Conservation (phyloP, 1,140 invertebrate species). For the Lucilia cuprina region DNA sequence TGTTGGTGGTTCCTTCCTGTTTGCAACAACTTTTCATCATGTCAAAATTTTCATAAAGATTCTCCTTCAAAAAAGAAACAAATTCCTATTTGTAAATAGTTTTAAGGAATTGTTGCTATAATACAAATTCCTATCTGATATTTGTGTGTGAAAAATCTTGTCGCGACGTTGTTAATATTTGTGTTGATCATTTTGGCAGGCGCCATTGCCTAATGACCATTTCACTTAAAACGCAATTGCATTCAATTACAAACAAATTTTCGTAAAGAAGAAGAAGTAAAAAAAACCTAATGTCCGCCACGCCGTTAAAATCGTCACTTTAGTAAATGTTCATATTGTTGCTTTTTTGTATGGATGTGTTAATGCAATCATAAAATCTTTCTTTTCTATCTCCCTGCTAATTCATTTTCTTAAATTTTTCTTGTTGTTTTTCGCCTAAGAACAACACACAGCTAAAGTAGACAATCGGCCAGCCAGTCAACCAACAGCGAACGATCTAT, state of each 20-base stretch:
- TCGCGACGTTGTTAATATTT: conserved; percentile 29
- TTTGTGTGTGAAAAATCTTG: conserved; percentile 37
- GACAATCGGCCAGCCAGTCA: neutral
- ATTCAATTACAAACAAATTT: neutral
- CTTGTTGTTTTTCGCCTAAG: neutral
- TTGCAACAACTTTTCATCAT: neutral
- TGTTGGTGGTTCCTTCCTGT: neutral
- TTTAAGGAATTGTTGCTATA: neutral
- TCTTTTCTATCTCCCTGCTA: neutral
- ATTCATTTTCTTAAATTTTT: neutral
- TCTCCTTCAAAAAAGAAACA: neutral
- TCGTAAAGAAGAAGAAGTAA: neutral
- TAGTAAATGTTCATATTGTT: neutral
- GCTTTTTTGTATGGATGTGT: conserved; percentile 26
- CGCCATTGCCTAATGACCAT: conserved; percentile 26
- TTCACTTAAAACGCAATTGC: conserved; percentile 23
- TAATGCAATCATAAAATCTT: conserved; percentile 33
- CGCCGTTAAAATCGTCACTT: neutral
- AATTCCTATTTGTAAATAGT: neutral
- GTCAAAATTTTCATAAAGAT: neutral
- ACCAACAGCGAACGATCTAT: neutral
- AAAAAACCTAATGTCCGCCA: neutral
- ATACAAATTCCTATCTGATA: conserved; percentile 8
- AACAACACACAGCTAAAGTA: neutral
- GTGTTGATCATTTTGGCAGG: conserved; percentile 27